Evolutionary conservation across 2,797 vertebrate species (phyloP), one percentile per base, ranked within the genome.

Genomic region (Myiothlypis coronata): DNA sequence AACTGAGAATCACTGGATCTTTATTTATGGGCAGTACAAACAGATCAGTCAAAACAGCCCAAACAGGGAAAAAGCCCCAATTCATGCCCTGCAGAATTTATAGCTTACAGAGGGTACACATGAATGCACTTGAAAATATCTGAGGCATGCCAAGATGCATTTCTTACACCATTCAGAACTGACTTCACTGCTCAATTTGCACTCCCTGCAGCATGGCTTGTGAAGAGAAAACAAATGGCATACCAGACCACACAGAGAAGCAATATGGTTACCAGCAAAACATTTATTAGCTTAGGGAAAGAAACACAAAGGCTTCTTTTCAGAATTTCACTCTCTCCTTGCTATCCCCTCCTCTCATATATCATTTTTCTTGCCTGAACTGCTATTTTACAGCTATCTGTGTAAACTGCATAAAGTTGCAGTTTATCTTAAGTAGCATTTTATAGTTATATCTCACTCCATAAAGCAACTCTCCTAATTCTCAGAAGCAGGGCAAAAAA

Each of bases 211-310:
- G 78, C 89, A 90, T 43, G 87, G 64, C 57, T 85, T 76, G 67
- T 2, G 23, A 93, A 79, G 87, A 95, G 82, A 88, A 96, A 94
- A 95, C 89, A 95, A 95, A 95, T 91, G 94, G 89, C 93, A 91
- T 61, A 90, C 44, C 85, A 95, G 93, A 94, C 87, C 83, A 91
- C 87, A 94, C 70, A 82, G 85, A 86, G 91, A 88, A 94, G 87
- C 89, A 96, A 93, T 93, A 89, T 77, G 72, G 94, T 87, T 96
- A 94, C 89, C 83, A 96, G 91, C 3, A 2, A 88, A 94, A 91
- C 77, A 93, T 69, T 81, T 90, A 89, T 88, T 96, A 96, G 77
- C 83, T 91, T 79, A 90, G 80, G 27, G 56, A 88, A 89, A 78
- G 72, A 81, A 94, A 85, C 50, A 87, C 86, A 90, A 92, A 90